phyloP scores from a whole-genome alignment of 2,888 invertebrate species.

The Scaptodrosophila latifasciaeformis region DNA sequence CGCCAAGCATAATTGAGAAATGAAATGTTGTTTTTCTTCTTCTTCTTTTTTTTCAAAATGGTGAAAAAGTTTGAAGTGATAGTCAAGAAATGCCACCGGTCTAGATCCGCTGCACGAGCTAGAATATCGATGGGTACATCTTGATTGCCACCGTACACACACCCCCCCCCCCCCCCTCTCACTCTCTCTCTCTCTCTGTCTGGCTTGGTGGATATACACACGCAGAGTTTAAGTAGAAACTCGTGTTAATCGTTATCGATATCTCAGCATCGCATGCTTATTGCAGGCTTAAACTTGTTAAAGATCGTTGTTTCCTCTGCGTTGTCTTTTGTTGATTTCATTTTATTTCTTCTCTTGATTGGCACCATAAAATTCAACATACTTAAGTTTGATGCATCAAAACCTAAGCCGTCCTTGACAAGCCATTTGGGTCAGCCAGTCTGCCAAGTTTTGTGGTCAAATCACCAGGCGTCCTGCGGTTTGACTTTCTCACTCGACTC shows the following conservation, averaged over 20 bases:
- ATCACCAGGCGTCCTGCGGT: neutral
- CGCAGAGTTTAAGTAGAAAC: constrained; percentile 67
- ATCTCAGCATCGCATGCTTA: constrained; percentile 69
- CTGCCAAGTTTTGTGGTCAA: neutral
- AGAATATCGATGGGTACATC: neutral
- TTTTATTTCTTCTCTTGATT: neutral
- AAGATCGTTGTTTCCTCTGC: neutral
- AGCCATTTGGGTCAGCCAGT: neutral
- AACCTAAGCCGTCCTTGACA: neutral
- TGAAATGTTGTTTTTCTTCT: too few species aligned
- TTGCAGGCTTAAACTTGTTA: constrained; percentile 15
- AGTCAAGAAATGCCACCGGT: neutral
- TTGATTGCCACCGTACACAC: neutral
- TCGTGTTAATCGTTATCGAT: constrained; percentile 66
- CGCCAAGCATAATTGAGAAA: neutral
- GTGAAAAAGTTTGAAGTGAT: neutral
- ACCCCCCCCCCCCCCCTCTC: neutral
- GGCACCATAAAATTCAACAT: too few species aligned
- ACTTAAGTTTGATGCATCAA: constrained; percentile 1
- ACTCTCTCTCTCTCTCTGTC: neutral
- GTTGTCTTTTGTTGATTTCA: neutral
- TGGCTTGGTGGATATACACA: neutral
- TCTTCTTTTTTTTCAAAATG: neutral
- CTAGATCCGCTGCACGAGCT: neutral
- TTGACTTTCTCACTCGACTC: neutral